These are phyloP conservation scores for Oceanodroma tethys DNA, from an alignment of 2,113 vertebrate species.

Conservation along the genomic window DNA sequence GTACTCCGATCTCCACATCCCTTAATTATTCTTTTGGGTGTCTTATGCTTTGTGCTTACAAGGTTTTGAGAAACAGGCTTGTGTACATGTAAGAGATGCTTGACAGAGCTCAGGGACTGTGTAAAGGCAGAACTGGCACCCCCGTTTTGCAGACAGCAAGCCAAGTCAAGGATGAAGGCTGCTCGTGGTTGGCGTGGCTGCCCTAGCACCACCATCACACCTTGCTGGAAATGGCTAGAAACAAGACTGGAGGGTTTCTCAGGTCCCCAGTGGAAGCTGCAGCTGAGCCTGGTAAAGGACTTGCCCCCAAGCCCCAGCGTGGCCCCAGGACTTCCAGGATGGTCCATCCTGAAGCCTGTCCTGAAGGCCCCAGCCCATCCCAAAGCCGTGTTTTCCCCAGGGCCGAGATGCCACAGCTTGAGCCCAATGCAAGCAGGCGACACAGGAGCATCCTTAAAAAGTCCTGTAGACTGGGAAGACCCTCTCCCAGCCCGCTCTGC, in stretches of 20 bases:
- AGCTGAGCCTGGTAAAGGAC: neutral
- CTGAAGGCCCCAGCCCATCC: neutral
- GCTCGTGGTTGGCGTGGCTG: neutral
- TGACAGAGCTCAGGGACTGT: neutral
- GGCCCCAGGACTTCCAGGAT: neutral
- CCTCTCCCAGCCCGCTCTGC: neutral
- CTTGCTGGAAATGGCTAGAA: neutral
- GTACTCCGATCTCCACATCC: neutral
- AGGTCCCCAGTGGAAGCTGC: neutral
- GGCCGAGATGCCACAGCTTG: accelerated
- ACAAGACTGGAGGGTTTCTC: neutral
- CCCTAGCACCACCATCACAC: neutral
- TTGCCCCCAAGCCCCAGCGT: accelerated
- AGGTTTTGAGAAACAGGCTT: neutral
- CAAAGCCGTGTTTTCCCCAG: neutral
- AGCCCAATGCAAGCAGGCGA: neutral
- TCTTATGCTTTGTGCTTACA: neutral
- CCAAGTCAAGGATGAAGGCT: neutral
- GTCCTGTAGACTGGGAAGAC: neutral
- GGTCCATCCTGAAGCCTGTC: neutral
- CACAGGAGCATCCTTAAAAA: neutral
- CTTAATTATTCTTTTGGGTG: neutral
- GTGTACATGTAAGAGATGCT: accelerated
- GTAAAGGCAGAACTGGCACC: neutral
- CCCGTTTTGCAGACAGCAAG: neutral